Evolutionary conservation across 2,888 invertebrate species (phyloP).

Genomic region (Ochropleura plecta): DNA sequence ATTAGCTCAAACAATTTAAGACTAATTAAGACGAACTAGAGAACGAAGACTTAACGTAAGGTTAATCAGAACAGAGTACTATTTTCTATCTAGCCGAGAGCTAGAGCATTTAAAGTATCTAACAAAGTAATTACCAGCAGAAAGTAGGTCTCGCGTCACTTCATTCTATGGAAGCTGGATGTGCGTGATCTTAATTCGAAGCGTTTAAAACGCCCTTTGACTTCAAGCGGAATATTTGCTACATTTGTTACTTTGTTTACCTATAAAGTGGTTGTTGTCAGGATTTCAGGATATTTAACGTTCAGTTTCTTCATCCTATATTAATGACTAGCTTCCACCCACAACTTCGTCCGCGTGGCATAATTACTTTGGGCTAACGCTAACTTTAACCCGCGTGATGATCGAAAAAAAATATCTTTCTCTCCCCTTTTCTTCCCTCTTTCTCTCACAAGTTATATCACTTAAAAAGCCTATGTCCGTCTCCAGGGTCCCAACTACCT

Average conservation of each 20-base stretch:
- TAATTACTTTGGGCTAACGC: too few species aligned
- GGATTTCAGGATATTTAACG: slow-evolving; percentile 23
- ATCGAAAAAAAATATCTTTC: too few species aligned
- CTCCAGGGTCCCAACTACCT: too few species aligned
- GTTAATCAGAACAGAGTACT: slow-evolving; percentile 64
- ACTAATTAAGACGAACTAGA: slow-evolving; percentile 49
- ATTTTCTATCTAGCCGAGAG: slow-evolving; percentile 48
- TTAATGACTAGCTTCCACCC: too few species aligned
- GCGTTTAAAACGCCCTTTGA: slow-evolving; percentile 51
- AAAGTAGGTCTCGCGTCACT: slow-evolving; percentile 64
- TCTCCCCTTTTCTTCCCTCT: too few species aligned
- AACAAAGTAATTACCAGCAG: slow-evolving; percentile 63
- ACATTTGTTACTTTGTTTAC: slow-evolving; percentile 55
- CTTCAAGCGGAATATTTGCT: slow-evolving; percentile 42
- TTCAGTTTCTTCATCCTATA: slow-evolving; percentile 4
- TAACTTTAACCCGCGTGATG: too few species aligned
- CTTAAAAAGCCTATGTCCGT: too few species aligned
- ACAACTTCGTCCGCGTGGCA: too few species aligned
- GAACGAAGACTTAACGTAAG: slow-evolving; percentile 41
- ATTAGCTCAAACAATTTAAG: slow-evolving; percentile 50
- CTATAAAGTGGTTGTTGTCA: slow-evolving; percentile 40
- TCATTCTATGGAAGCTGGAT: slow-evolving; percentile 59
- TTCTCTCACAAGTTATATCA: too few species aligned
- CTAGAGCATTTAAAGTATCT: slow-evolving; percentile 62
- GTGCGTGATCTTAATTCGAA: slow-evolving; percentile 66